phyloP scores from a whole-genome alignment of 2,797 vertebrate species.

The Tarsius wallacei region DNA sequence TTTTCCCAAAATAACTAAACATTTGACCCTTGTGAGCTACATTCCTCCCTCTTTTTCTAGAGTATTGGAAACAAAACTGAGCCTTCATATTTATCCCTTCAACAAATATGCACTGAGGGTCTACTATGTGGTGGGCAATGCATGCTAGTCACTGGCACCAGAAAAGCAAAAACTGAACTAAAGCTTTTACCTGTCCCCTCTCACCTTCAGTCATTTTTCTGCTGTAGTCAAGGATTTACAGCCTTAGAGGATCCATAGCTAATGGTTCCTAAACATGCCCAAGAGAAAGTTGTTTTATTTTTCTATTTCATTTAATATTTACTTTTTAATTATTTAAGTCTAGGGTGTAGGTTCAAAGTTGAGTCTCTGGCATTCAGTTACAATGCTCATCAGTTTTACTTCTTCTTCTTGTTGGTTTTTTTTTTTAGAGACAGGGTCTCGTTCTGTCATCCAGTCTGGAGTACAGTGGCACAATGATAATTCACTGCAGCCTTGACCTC shows the following conservation, averaged over 20 bases:
- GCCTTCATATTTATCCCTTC: background rate
- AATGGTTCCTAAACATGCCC: background rate
- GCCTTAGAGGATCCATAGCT: background rate
- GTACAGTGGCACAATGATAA: too few species aligned
- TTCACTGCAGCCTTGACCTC: too few species aligned
- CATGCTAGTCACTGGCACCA: too few species aligned
- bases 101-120: background rate
- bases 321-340: background rate
- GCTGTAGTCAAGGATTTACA: background rate
- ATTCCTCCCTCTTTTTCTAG: background rate
- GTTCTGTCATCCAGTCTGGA: too few species aligned
- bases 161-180: background rate
- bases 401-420: too few species aligned
- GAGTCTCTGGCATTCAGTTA: background rate
- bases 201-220: background rate
- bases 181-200: background rate
- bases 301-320: background rate
- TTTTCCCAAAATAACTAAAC: conserved; percentile 15
- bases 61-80: conserved; percentile 30
- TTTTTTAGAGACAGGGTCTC: too few species aligned
- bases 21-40: background rate
- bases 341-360: background rate
- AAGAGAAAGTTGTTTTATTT: background rate
- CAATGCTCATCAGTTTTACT: background rate
- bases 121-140: background rate